Conservation (phyloP, 1,140 invertebrate genomes). For the Spodoptera litura region DNA sequence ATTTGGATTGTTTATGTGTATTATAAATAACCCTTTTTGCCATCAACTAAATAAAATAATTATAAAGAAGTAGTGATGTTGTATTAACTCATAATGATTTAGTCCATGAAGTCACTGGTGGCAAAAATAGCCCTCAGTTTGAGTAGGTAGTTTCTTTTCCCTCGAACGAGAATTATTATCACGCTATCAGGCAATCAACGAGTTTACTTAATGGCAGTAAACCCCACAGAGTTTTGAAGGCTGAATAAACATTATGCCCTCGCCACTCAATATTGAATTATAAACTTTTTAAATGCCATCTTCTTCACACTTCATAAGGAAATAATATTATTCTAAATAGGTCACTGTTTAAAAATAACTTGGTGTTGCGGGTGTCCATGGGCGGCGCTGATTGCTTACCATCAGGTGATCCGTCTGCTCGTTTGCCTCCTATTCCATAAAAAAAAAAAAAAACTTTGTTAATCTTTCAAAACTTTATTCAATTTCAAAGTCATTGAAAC, state of each 20-base stretch:
- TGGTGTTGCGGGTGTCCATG: no score
- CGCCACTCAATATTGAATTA: constrained; percentile 10
- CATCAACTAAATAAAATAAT: background rate
- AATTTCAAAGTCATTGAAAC: no score
- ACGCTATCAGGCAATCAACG: constrained; percentile 37
- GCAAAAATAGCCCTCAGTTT: constrained; percentile 10
- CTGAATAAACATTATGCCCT: constrained; percentile 7
- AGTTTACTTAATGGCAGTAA: constrained; percentile 21
- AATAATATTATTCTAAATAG: background rate
- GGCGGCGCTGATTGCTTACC: no score
- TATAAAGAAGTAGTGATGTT: no score
- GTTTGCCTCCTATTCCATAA: no score
- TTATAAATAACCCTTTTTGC: background rate
- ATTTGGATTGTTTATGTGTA: no score
- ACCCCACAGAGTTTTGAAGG: background rate
- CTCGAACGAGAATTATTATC: constrained; percentile 2
- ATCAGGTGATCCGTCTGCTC: no score
- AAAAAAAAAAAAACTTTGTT: no score
- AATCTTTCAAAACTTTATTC: no score
- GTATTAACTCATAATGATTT: background rate
- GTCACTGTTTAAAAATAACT: no score
- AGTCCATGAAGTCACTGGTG: constrained; percentile 13
- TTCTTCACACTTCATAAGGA: background rate
- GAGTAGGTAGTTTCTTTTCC: background rate
- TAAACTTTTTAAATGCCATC: background rate